Evolutionary conservation across 2,113 vertebrate species (phyloP).

Genomic region (Dicerorhinus sumatrensis): DNA sequence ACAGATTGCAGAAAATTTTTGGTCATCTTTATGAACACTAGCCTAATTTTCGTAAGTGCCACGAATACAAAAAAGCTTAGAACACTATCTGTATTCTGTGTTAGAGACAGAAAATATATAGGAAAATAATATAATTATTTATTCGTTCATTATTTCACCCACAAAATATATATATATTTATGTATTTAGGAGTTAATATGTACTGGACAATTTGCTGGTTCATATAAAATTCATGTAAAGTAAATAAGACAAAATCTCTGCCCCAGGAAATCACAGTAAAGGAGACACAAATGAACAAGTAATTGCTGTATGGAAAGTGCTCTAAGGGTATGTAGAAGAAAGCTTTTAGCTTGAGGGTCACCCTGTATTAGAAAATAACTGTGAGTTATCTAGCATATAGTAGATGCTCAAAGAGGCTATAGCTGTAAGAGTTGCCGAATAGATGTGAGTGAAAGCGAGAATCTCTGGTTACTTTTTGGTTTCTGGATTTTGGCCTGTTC

Average conservation of each 20-base stretch:
- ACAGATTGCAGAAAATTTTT: not conserved
- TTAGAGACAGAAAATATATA: not conserved
- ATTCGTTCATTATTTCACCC: not conserved
- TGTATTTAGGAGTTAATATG: not conserved
- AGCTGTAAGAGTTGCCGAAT: not conserved
- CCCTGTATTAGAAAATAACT: not conserved
- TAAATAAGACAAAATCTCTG: not conserved
- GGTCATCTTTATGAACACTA: not conserved
- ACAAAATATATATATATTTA: not conserved
- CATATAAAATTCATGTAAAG: not conserved
- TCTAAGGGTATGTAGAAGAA: not conserved
- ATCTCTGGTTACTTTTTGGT: not conserved
- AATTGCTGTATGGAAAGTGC: not conserved
- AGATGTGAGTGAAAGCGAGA: not conserved
- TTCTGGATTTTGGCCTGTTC: not conserved
- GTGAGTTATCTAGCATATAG: not conserved
- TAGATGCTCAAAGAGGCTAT: not conserved
- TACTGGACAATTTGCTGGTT: not conserved
- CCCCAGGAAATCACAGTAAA: not conserved
- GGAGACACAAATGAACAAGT: not conserved
- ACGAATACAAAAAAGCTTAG: constrained; percentile 6
- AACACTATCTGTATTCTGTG: not conserved
- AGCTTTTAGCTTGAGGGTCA: not conserved
- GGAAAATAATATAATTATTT: constrained; percentile 17
- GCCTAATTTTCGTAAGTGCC: not conserved